phyloP scores from a whole-genome alignment of 2,888 invertebrate species.

The Sceliomorpha sp. region DNA sequence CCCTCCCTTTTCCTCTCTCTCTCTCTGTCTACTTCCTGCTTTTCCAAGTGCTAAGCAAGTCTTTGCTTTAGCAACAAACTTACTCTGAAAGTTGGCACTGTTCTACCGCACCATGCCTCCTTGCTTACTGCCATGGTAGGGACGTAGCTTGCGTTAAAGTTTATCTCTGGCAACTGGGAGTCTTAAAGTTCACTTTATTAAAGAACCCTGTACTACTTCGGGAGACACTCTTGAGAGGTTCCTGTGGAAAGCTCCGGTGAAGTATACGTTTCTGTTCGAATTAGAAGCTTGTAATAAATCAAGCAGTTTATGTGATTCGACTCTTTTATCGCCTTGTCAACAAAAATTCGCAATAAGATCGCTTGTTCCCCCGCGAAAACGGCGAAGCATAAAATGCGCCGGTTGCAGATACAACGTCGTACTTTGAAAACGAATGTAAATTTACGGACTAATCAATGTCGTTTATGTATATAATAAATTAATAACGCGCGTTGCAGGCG shows the following conservation, averaged over 20 bases:
- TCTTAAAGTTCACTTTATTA: slow-evolving; percentile 75
- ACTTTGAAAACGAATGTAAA: too few species aligned
- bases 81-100: slow-evolving; percentile 66
- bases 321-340: slow-evolving; percentile 23
- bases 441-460: too few species aligned
- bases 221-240: slow-evolving; percentile 38
- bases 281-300: slow-evolving; percentile 33
- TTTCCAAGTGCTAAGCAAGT: slow-evolving; percentile 48
- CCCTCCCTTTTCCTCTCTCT: slow-evolving; percentile 1
- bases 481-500: too few species aligned
- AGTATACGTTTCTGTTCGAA: slow-evolving; percentile 39
- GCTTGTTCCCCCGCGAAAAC: too few species aligned
- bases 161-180: slow-evolving; percentile 67
- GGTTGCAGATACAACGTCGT: too few species aligned
- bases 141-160: slow-evolving; percentile 67
- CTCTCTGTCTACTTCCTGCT: slow-evolving; percentile 21
- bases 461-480: too few species aligned
- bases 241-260: slow-evolving; percentile 22
- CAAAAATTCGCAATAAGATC: too few species aligned
- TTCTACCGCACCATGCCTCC: slow-evolving; percentile 45
- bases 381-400: too few species aligned
- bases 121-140: slow-evolving; percentile 50
- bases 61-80: slow-evolving; percentile 59
- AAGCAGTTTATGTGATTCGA: slow-evolving; percentile 28
- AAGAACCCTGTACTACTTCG: slow-evolving; percentile 56